phyloP scores from a whole-genome alignment of 2,888 invertebrate genomes.

The Dinocampus coccinellae region DNA sequence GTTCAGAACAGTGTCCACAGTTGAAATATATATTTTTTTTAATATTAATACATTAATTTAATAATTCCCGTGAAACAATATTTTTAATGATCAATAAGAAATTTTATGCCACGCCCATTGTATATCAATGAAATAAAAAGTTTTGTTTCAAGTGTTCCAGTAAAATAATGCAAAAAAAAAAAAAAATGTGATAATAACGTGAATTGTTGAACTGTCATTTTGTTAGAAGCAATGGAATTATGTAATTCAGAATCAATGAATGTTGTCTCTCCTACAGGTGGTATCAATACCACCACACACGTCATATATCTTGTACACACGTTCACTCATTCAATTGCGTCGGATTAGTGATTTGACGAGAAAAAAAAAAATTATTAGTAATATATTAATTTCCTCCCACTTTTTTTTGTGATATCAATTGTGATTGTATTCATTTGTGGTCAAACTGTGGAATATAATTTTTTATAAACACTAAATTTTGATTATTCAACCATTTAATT shows the following conservation, averaged over 20 bases:
- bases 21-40: not conserved
- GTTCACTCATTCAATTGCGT: not conserved
- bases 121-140: not conserved
- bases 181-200: not conserved
- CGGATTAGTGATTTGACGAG: not conserved
- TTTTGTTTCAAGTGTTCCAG: not conserved
- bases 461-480: no score
- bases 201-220: not conserved
- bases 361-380: not conserved
- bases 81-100: not conserved
- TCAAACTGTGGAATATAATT: no score
- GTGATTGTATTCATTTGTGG: no score
- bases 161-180: not conserved
- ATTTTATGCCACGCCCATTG: not conserved
- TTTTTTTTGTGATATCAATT: not conserved
- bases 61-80: not conserved
- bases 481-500: not conserved
- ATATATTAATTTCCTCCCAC: not conserved
- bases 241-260: not conserved
- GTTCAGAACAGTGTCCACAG: not conserved
- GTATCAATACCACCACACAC: constrained; percentile 1
- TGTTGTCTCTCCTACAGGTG: constrained; percentile 25
- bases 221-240: not conserved
- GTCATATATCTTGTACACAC: constrained; percentile 8
- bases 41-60: not conserved